Evolutionary conservation across 1,140 invertebrate genomes (phyloP).

Genomic region (Gyrodactylus bullatarudis): DNA sequence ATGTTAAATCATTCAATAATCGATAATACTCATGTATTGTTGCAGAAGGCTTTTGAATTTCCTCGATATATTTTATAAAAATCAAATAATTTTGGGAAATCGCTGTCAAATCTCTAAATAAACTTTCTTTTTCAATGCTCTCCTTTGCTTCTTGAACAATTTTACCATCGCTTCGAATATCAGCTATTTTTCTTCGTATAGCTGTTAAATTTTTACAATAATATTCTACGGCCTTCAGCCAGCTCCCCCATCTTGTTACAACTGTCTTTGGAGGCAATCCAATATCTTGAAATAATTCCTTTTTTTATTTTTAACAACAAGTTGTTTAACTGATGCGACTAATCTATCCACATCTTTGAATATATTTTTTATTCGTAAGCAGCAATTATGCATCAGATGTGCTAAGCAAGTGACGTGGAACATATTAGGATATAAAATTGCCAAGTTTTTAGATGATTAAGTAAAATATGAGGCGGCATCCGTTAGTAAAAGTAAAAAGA

Average conservation of each 20-base stretch:
- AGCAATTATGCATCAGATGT: slow-evolving; percentile 5
- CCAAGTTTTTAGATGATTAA: background rate
- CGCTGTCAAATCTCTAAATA: background rate
- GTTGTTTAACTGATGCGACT: background rate
- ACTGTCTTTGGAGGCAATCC: background rate
- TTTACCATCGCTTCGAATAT: background rate
- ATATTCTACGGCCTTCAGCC: background rate
- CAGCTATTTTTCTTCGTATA: background rate
- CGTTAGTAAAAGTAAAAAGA: slow-evolving; percentile 1
- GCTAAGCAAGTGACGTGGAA: background rate
- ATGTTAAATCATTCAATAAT: background rate
- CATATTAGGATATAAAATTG: background rate
- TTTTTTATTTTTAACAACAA: background rate
- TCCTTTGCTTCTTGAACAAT: background rate
- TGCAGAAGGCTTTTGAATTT: background rate
- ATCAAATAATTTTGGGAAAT: background rate
- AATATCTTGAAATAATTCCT: background rate
- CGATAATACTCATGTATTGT: background rate
- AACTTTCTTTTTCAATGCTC: background rate
- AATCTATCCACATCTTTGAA: background rate
- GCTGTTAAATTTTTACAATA: background rate
- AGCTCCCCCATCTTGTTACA: background rate
- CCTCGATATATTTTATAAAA: background rate
- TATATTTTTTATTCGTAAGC: background rate
- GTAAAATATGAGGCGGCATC: slow-evolving; percentile 4